phyloP scores from a whole-genome alignment of 1,140 invertebrate genomes.

The Liolophura sinensis region DNA sequence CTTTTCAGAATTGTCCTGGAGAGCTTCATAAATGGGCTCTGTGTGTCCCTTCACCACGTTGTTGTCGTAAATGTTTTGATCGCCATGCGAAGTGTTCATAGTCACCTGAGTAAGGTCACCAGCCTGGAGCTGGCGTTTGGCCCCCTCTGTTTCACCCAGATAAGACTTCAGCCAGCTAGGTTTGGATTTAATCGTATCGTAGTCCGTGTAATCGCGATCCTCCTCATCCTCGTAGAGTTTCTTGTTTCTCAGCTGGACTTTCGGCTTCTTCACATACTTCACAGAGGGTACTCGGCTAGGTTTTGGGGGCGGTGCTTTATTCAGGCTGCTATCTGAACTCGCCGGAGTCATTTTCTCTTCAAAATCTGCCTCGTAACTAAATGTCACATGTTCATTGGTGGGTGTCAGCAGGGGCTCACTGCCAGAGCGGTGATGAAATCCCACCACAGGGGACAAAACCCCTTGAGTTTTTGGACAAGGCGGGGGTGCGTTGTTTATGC shows the following conservation, averaged over 20 bases:
- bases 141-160: background rate
- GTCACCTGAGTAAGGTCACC: background rate
- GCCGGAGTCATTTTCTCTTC: slow-evolving; percentile 16
- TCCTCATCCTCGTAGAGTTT: slow-evolving; percentile 49
- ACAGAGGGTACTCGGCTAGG: slow-evolving; percentile 68
- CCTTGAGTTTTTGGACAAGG: too few relatives aligned
- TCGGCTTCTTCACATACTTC: slow-evolving; percentile 42
- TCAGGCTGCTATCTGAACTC: slow-evolving; percentile 45
- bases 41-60: too few relatives aligned
- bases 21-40: too few relatives aligned
- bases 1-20: too few relatives aligned
- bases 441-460: too few relatives aligned
- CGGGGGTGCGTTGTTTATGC: slow-evolving; percentile 20
- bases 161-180: slow-evolving; percentile 40
- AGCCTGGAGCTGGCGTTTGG: background rate
- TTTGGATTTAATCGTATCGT: slow-evolving; percentile 42
- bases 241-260: slow-evolving; percentile 37
- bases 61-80: background rate
- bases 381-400: slow-evolving; percentile 1
- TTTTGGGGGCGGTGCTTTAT: slow-evolving; percentile 70
- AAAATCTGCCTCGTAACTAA: background rate
- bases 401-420: slow-evolving; percentile 66
- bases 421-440: slow-evolving; percentile 48
- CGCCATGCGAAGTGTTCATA: background rate
- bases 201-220: slow-evolving; percentile 51